A percentile compares a stretch with the other conserved stretches of the same genome.
Evolutionary conservation across 2,888 invertebrate species (phyloP).

Genomic region (Xylophagus ater): DNA sequence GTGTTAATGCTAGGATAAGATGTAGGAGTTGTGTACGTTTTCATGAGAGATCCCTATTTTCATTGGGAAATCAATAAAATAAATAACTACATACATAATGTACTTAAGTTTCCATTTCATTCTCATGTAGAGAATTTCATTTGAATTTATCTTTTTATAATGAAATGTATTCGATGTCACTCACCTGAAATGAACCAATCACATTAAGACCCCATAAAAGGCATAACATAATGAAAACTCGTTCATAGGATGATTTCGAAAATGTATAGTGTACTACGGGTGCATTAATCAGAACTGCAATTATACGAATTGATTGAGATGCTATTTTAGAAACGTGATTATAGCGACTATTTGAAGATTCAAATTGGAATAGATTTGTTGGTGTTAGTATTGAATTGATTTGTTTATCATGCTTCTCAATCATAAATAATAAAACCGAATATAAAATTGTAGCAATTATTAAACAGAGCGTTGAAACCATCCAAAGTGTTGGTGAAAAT

Average conservation of each 20-base stretch:
- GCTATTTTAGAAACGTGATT: constrained; percentile 8
- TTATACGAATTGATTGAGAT: constrained; percentile 14
- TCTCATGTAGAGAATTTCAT: too few relatives aligned
- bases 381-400: background rate
- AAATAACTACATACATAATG: too few relatives aligned
- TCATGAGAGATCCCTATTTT: constrained; percentile 18
- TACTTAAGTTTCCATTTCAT: too few relatives aligned
- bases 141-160: too few relatives aligned
- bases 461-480: constrained; percentile 13
- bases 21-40: constrained; percentile 17
- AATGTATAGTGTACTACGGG: constrained; percentile 15
- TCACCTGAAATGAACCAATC: constrained; percentile 19
- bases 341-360: constrained; percentile 11
- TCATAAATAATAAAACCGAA: constrained; percentile 9
- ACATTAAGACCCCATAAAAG: constrained; percentile 18
- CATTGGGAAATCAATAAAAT: constrained; percentile 1
- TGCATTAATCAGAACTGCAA: constrained; percentile 16
- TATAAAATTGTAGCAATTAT: constrained; percentile 11
- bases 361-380: too few relatives aligned
- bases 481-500: constrained; percentile 12
- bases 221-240: constrained; percentile 16
- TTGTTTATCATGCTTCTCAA: constrained; percentile 1
- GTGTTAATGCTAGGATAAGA: constrained; percentile 18
- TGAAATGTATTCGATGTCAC: too few relatives aligned
- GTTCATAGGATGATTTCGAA: constrained; percentile 11